A percentile compares a stretch with the other conserved stretches of the same genome.
phyloP scores from a whole-genome alignment of 1,140 invertebrate genomes.

The Drosophila gunungcola region DNA sequence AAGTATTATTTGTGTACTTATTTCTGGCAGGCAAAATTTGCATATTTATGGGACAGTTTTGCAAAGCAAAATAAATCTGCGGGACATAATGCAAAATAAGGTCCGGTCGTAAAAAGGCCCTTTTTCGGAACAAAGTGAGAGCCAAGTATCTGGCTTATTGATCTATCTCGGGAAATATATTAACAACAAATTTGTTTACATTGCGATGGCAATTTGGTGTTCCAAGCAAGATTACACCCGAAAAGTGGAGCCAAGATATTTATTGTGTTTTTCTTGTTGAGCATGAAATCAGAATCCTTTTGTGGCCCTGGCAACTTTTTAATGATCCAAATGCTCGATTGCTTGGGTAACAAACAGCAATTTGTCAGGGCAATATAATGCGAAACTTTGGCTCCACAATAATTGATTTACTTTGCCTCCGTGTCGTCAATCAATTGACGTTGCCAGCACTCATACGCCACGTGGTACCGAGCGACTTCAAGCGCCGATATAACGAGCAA shows the following conservation, averaged over 20 bases:
- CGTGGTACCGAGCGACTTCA: slow-evolving; percentile 44
- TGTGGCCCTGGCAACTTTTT: slow-evolving; percentile 65
- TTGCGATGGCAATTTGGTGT: slow-evolving; percentile 65
- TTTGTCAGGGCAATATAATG: slow-evolving; percentile 63
- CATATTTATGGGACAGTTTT: slow-evolving; percentile 79
- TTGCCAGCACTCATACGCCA: slow-evolving; percentile 75
- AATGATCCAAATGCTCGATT: slow-evolving; percentile 64
- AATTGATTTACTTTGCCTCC: slow-evolving; percentile 75
- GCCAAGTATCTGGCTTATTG: slow-evolving; percentile 70
- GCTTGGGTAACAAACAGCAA: slow-evolving; percentile 60
- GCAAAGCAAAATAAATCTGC: slow-evolving; percentile 70
- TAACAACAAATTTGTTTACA: slow-evolving; percentile 67
- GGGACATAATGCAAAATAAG: slow-evolving; percentile 64
- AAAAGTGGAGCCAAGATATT: slow-evolving; percentile 52
- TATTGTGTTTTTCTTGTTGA: slow-evolving; percentile 55
- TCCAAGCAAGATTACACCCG: slow-evolving; percentile 32
- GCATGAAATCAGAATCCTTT: slow-evolving; percentile 56
- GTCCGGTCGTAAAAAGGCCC: slow-evolving; percentile 55
- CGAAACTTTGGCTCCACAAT: slow-evolving; percentile 56
- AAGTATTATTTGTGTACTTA: slow-evolving; percentile 41
- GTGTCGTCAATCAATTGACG: slow-evolving; percentile 77
- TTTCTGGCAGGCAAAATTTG: slow-evolving; percentile 59
- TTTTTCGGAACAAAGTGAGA: slow-evolving; percentile 22
- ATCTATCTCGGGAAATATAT: slow-evolving; percentile 50
- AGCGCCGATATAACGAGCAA: slow-evolving; percentile 62